Evolutionary conservation across 2,113 vertebrate genomes (phyloP), one percentile per base, ranked within the genome.

Genomic region (Sinocyclocheilus rhinocerous): DNA sequence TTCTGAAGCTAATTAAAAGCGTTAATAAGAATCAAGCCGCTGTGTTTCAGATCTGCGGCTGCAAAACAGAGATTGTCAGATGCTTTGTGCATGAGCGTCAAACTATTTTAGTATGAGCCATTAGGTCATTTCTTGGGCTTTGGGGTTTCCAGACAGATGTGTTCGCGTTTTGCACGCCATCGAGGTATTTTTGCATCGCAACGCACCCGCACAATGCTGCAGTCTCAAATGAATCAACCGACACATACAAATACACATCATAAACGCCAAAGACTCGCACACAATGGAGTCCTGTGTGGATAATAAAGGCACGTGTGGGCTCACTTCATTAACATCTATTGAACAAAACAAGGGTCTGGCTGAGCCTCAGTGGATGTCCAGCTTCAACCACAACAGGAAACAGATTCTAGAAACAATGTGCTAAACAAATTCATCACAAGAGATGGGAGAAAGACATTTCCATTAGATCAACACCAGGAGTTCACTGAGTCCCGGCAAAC

Each of bases 91-190:
- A 91, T 95, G 94, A 95, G 91, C 87, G 59, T 88, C 92, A 89
- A 90, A 87, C 93, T 94, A 93, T 95, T 94, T 95, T 90, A 90
- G 91, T 90, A 90, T 87, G 86, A 78, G 86, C 90, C 89, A 92
- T 95, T 90, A 95, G 93, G 91, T 95, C 93, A 95, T 94, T 91
- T 90, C 88, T 93, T 87, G 87, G 91, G 91, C 92, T 92, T 92
- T 90, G 24, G 86, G 86, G 85, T 92, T 93, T 94, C 91, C 92
- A 94, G 93, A 92, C 92, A 93, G 93, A 89, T 95, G 92, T 88
- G 89, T 76, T 90, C 91, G 92, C 85, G 90, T 93, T 92, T 91
- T 91, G 91, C 94, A 92, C 57, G 78, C 76, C 87, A 91, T 86
- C 91, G 91, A 93, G 91, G 92, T 93, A n/a, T 61, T 61, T 10